Percentiles rank a stretch among this genome's conserved stretches.
Conservation (phyloP, 2,113 vertebrate genomes). For the Dipodomys merriami region DNA sequence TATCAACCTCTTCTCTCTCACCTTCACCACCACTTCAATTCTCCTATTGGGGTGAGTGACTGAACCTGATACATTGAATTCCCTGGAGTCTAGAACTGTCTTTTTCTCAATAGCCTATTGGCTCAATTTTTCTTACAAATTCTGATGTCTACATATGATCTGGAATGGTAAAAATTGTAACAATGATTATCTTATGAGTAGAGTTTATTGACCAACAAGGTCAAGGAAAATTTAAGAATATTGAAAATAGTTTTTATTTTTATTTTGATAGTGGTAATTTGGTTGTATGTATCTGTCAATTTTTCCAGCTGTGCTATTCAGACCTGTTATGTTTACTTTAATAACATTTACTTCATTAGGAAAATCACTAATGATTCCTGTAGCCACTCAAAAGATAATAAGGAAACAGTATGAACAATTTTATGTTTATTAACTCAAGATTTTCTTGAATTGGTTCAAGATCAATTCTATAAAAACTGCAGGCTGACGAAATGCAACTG, state of each 20-base stretch:
- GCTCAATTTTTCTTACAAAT: background rate
- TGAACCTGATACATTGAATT: too few species aligned
- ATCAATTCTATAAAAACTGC: conserved; percentile 31
- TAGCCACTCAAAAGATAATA: conserved; percentile 23
- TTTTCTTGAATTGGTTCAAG: background rate
- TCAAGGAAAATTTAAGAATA: background rate
- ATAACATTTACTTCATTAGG: conserved; percentile 10
- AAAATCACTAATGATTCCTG: conserved; percentile 14
- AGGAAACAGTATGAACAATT: background rate
- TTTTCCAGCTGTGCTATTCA: background rate
- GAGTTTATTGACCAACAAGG: background rate
- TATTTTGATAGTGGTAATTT: background rate
- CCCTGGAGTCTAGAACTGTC: too few species aligned
- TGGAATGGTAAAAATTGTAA: background rate
- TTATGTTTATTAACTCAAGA: conserved; percentile 25
- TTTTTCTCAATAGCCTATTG: background rate
- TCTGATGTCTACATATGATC: background rate
- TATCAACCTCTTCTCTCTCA: too few species aligned
- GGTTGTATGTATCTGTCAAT: background rate
- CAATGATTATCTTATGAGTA: background rate
- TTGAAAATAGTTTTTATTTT: conserved; percentile 5
- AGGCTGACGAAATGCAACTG: conserved; percentile 46
- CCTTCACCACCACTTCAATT: too few species aligned
- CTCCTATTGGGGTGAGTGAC: too few species aligned
- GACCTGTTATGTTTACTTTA: conserved; percentile 26